A percentile compares a stretch with the other conserved stretches of the same genome.
Conservation (phyloP, 2,888 invertebrate genomes). For the Aelia acuminata region DNA sequence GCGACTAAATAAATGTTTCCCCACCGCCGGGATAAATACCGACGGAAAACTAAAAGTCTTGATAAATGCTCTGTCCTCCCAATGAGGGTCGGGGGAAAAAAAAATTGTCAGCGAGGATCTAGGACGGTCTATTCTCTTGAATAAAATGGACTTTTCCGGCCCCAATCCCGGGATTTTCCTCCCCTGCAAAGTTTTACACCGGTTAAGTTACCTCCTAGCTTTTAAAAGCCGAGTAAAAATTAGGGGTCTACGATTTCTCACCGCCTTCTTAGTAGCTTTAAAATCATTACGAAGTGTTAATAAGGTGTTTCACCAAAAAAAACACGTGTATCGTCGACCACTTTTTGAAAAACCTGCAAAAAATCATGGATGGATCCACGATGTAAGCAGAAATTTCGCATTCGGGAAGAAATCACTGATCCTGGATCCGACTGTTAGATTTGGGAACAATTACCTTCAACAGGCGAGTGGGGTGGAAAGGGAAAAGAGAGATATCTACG, state of each 20-base stretch:
- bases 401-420: too few relatives aligned
- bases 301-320: neutral
- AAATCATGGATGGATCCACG: too few relatives aligned
- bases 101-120: slow-evolving; percentile 1
- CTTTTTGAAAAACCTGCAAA: too few relatives aligned
- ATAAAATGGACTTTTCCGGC: neutral
- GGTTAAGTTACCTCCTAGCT: neutral
- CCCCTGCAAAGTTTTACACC: neutral
- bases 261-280: neutral
- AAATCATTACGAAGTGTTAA: neutral
- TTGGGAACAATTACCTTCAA: too few relatives aligned
- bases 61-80: neutral
- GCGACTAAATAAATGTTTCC: neutral
- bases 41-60: neutral
- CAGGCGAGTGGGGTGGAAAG: too few relatives aligned
- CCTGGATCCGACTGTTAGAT: too few relatives aligned
- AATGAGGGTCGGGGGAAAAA: neutral
- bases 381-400: too few relatives aligned
- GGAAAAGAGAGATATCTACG: too few relatives aligned
- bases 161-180: neutral
- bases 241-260: neutral
- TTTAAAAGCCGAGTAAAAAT: slow-evolving; percentile 4
- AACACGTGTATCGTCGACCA: neutral
- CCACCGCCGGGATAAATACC: neutral
- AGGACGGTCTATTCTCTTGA: neutral